phyloP scores from a whole-genome alignment of 1,140 invertebrate genomes.

The Phortica variegata region DNA sequence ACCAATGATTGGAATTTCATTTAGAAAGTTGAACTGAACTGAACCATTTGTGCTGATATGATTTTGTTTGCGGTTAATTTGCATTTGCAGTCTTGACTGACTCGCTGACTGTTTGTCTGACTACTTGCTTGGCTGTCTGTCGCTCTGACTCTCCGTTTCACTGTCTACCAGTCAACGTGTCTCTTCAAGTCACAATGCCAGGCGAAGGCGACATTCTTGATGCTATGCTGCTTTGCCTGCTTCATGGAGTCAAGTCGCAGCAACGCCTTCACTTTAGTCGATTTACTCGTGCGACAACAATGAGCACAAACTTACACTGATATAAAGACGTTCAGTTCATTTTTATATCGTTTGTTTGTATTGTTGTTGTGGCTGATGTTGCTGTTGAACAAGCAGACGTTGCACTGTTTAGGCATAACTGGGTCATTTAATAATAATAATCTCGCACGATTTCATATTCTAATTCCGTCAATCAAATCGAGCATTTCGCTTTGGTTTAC shows the following conservation, averaged over 20 bases:
- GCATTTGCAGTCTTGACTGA: slow-evolving; percentile 26
- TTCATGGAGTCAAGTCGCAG: too few species aligned
- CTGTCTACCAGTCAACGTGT: too few species aligned
- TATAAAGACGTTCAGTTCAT: too few species aligned
- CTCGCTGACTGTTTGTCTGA: too few species aligned
- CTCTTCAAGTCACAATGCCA: neutral
- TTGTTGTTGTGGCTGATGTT: too few species aligned
- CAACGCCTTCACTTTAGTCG: slow-evolving; percentile 43
- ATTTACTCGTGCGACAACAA: slow-evolving; percentile 19
- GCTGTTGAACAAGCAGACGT: slow-evolving; percentile 8
- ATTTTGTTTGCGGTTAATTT: neutral
- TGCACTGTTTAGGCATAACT: slow-evolving; percentile 30
- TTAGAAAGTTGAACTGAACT: neutral
- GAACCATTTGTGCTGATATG: neutral
- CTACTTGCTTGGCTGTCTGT: too few species aligned
- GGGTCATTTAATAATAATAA: slow-evolving; percentile 44
- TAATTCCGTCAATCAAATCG: slow-evolving; percentile 46
- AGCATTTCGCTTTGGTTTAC: neutral
- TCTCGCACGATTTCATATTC: slow-evolving; percentile 45
- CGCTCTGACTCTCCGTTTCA: too few species aligned
- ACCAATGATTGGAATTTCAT: slow-evolving; percentile 4
- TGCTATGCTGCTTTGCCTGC: slow-evolving; percentile 6
- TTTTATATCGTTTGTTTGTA: too few species aligned
- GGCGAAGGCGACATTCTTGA: slow-evolving; percentile 37
- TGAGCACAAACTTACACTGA: neutral